phyloP scores from a whole-genome alignment of 1,140 invertebrate genomes.

The Laodelphax striatellus region DNA sequence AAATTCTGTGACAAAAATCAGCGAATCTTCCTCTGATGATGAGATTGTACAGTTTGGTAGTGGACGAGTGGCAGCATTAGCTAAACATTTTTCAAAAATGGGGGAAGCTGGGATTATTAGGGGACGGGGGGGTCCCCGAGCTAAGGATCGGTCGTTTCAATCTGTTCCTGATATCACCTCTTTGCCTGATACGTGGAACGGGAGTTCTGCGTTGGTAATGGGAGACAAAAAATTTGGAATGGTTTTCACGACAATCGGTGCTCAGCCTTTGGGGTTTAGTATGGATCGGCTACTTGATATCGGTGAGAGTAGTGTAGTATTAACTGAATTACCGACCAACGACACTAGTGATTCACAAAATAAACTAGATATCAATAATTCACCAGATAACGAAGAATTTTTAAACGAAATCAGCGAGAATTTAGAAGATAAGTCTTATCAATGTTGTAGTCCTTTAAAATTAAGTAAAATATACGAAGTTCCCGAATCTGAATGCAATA shows the following conservation, averaged over 20 bases:
- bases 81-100: slow-evolving; percentile 42
- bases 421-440: slow-evolving; percentile 2
- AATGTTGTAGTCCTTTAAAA: too few relatives aligned
- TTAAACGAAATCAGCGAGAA: neutral
- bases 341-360: neutral
- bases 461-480: neutral
- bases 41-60: slow-evolving; percentile 32
- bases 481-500: neutral
- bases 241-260: slow-evolving; percentile 16
- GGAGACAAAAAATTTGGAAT: slow-evolving; percentile 5
- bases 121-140: slow-evolving; percentile 10
- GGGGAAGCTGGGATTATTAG: slow-evolving; percentile 34
- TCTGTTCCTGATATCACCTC: slow-evolving; percentile 22
- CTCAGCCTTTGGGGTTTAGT: slow-evolving; percentile 24
- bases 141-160: slow-evolving; percentile 1
- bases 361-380: neutral
- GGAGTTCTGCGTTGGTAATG: slow-evolving; percentile 4
- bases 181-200: neutral
- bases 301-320: slow-evolving; percentile 17
- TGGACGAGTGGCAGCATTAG: slow-evolving; percentile 45
- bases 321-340: neutral
- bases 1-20: slow-evolving; percentile 3
- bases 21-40: slow-evolving; percentile 1
- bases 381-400: neutral
- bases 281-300: slow-evolving; percentile 23